Percentiles rank a stretch among this genome's conserved stretches.
Evolutionary conservation across 1,140 invertebrate genomes (phyloP).

Genomic region (Monomorium pharaonis): DNA sequence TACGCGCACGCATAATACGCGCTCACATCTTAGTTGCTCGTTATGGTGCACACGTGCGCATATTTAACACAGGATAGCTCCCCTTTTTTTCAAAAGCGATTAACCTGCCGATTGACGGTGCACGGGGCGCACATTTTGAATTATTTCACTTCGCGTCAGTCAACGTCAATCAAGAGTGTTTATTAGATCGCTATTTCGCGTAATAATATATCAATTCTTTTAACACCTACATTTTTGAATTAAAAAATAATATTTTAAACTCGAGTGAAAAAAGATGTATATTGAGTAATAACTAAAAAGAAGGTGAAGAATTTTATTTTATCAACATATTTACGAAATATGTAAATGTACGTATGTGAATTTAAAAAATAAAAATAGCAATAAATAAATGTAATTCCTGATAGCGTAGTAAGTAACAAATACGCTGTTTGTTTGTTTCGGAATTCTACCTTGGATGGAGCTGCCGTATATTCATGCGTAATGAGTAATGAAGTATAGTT

Average conservation of each 20-base stretch:
- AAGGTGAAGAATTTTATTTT: background rate
- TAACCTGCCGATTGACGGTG: slow-evolving; percentile 5
- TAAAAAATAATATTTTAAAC: background rate
- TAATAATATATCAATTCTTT: background rate
- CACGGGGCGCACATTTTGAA: background rate
- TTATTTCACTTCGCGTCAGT: background rate
- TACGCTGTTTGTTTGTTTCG: background rate
- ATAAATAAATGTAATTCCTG: too few relatives aligned
- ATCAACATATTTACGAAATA: background rate
- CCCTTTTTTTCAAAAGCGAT: slow-evolving; percentile 49
- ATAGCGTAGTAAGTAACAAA: background rate
- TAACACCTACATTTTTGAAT: background rate
- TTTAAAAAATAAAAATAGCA: background rate
- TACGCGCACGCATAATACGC: background rate
- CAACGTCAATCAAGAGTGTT: background rate
- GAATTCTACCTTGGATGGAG: slow-evolving; percentile 27
- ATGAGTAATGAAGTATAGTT: slow-evolving; percentile 25
- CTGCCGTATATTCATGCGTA: slow-evolving; percentile 5
- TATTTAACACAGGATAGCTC: slow-evolving; percentile 56
- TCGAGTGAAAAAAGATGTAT: background rate
- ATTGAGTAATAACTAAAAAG: too few relatives aligned
- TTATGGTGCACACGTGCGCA: slow-evolving; percentile 60
- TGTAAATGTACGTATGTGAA: background rate
- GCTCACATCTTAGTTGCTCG: slow-evolving; percentile 35
- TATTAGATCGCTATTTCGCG: too few relatives aligned